Evolutionary conservation across 53 echinoderm and acorn worm species (phyloP).

Genomic region (Holothuria scabra): DNA sequence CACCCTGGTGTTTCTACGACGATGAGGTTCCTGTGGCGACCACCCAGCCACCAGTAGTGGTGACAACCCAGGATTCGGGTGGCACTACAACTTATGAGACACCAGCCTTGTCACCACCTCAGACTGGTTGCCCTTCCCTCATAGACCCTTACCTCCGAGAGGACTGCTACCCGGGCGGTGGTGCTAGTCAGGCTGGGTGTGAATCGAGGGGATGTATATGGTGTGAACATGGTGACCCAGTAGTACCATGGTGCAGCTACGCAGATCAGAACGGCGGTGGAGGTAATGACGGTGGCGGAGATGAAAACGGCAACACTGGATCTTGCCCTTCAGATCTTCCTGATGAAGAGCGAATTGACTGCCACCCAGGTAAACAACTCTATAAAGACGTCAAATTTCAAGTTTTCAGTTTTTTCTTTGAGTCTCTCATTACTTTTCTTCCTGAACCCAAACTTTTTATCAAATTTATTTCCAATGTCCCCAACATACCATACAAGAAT

Average conservation of each 20-base stretch:
- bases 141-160: conserved; percentile 47
- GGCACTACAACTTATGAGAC: neutral
- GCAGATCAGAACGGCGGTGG: conserved; percentile 11
- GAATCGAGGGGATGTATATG: conserved; percentile 65
- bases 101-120: neutral
- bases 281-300: too few species aligned
- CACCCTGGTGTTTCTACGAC: conserved; percentile 75
- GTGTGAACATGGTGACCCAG: conserved; percentile 55
- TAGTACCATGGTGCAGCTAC: conserved; percentile 71
- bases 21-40: neutral
- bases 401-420: too few species aligned
- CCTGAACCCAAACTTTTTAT: too few species aligned
- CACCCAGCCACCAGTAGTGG: neutral
- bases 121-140: conserved; percentile 59
- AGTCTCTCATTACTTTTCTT: too few species aligned
- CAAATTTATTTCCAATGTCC: too few species aligned
- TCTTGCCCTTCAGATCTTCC: conserved; percentile 55
- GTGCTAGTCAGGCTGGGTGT: conserved; percentile 52
- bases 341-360: conserved; percentile 55
- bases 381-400: too few species aligned
- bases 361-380: conserved; percentile 54
- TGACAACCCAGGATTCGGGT: neutral
- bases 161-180: conserved; percentile 58
- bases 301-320: too few species aligned
- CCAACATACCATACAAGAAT: too few species aligned